These are phyloP conservation scores for Eumaeus atala DNA, from an alignment of 1,140 invertebrate species.

Conservation along the genomic window DNA sequence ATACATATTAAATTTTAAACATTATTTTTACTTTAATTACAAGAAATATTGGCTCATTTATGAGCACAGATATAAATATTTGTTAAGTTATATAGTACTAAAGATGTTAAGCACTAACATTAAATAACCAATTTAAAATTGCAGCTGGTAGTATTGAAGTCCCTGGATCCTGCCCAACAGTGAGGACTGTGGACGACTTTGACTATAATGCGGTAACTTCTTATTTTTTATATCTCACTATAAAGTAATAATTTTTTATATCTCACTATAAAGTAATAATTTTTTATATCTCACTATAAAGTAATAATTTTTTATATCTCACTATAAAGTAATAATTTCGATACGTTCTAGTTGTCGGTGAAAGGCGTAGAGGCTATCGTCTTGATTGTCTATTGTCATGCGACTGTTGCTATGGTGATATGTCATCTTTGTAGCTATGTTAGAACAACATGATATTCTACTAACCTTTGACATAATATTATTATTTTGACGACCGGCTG, in stretches of 20 bases:
- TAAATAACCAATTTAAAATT: no score
- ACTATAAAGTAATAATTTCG: background rate
- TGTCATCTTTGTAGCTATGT: no score
- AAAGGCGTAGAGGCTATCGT: background rate
- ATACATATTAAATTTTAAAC: no score
- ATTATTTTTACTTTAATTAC: no score
- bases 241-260: background rate
- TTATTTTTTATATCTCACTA: background rate
- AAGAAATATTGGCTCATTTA: no score
- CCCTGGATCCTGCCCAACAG: background rate
- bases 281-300: background rate
- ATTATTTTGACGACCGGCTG: no score
- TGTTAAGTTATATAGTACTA: background rate
- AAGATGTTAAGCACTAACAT: no score
- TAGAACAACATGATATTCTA: no score
- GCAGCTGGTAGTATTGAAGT: constrained; percentile 7
- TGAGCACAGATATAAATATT: background rate
- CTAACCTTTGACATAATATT: no score
- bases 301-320: background rate
- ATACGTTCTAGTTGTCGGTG: background rate
- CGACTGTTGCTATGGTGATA: no score
- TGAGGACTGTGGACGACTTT: constrained; percentile 4
- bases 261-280: background rate
- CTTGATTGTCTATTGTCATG: no score
- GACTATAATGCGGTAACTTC: constrained; percentile 4